Evolutionary conservation across 2,888 invertebrate genomes (phyloP).

Genomic region (Holacanthella duospinosa): DNA sequence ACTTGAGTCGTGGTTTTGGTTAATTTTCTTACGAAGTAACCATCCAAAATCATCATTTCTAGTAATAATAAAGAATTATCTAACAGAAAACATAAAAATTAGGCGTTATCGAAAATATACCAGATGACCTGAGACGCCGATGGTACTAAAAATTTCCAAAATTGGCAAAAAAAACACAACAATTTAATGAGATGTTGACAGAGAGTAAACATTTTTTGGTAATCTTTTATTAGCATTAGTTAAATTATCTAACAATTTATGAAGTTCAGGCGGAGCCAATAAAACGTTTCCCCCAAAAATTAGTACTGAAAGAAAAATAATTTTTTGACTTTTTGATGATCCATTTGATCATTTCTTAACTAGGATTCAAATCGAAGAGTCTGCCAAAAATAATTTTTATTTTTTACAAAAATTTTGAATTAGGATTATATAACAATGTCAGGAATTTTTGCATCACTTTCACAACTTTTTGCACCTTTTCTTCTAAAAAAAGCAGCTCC

Average conservation of each 20-base stretch:
- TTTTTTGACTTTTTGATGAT: no score
- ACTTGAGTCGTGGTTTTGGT: no score
- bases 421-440: background rate
- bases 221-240: background rate
- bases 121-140: no score
- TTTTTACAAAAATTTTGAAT: no score
- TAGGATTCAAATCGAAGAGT: background rate
- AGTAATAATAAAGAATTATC: no score
- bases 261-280: background rate
- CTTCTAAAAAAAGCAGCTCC: slow-evolving; percentile 10
- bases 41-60: no score
- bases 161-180: no score
- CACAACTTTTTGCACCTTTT: background rate
- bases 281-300: background rate
- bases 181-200: background rate
- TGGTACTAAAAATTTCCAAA: no score
- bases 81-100: no score
- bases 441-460: background rate
- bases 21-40: no score
- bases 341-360: background rate
- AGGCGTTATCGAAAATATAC: no score
- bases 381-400: background rate
- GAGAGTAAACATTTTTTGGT: background rate
- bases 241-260: background rate
- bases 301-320: background rate